Percentiles rank a stretch among this genome's conserved stretches.
Evolutionary conservation across 2,113 vertebrate genomes (phyloP).

Genomic region (Pithys albifrons): DNA sequence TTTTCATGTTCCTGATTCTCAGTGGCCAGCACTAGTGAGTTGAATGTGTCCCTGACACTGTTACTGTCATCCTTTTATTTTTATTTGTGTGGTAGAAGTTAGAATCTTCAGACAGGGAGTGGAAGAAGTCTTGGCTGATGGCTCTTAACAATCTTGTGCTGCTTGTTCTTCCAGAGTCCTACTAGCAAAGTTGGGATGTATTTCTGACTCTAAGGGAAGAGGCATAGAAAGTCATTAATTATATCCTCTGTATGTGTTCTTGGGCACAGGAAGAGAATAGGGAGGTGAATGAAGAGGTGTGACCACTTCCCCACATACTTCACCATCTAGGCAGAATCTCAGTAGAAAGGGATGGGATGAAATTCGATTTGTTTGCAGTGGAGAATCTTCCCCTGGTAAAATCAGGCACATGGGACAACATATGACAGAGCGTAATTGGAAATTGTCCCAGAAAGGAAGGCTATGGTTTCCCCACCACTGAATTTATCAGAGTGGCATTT

Average conservation of each 20-base stretch:
- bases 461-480: background rate
- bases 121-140: background rate
- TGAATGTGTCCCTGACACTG: fast-evolving
- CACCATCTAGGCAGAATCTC: background rate
- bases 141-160: background rate
- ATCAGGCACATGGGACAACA: background rate
- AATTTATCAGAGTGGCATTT: background rate
- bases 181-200: background rate
- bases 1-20: background rate
- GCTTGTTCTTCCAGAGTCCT: background rate
- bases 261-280: background rate
- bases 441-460: background rate
- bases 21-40: background rate
- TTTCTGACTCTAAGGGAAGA: background rate
- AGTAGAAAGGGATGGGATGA: background rate
- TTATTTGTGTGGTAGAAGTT: background rate
- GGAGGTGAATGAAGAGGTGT: background rate
- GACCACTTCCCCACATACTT: background rate
- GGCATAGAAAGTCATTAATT: background rate
- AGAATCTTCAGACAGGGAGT: background rate
- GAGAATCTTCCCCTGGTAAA: background rate
- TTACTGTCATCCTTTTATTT: background rate
- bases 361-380: background rate
- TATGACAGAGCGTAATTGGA: background rate
- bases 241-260: background rate